Conservation (phyloP, 2,797 vertebrate species). For the Spinus pinus region DNA sequence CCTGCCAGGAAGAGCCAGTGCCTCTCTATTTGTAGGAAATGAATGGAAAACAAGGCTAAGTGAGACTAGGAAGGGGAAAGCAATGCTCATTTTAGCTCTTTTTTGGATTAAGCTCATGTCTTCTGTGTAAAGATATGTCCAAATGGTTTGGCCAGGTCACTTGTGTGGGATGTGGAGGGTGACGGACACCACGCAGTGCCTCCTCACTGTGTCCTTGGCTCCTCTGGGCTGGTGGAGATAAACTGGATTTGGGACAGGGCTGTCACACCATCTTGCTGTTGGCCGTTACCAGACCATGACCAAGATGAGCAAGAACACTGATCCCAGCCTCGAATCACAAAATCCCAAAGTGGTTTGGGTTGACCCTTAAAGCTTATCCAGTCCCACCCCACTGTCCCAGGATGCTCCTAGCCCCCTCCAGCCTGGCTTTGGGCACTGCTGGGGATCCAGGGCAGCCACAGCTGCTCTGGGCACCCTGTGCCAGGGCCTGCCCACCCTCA, state of each 20-base stretch:
- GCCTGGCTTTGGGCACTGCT: not conserved
- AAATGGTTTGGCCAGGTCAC: not conserved
- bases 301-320: not conserved
- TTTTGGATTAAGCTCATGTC: not conserved
- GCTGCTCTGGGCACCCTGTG: not conserved
- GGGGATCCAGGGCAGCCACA: not conserved
- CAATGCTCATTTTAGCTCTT: not conserved
- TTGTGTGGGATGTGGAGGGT: not conserved
- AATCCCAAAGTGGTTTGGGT: not conserved
- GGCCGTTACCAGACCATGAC: not conserved
- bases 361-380: not conserved
- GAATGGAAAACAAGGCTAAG: not conserved
- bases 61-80: not conserved
- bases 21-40: not conserved
- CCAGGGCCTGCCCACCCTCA: not conserved
- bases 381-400: not conserved
- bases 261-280: not conserved
- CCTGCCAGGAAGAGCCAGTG: not conserved
- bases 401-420: rapidly evolving
- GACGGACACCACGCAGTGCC: not conserved
- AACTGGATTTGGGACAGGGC: not conserved
- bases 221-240: not conserved
- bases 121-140: not conserved
- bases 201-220: not conserved
- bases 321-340: not conserved